These are phyloP conservation scores for Rhynchonycteris naso DNA, from an alignment of 2,797 vertebrate genomes.

Conservation along the genomic window DNA sequence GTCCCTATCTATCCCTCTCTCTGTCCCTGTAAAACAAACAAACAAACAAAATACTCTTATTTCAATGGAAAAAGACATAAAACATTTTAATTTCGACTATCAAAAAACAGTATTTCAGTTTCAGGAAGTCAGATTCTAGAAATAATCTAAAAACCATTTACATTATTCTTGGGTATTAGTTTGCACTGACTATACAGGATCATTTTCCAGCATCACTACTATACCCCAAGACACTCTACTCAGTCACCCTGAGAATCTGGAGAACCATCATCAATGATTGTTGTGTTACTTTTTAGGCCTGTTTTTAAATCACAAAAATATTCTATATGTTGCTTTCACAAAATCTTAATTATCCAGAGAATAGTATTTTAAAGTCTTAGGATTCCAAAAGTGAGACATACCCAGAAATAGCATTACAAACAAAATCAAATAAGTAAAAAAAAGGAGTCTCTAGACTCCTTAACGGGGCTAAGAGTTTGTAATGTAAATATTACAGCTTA, in stretches of 20 bases:
- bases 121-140: neutral
- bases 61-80: slow-evolving; percentile 13
- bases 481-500: neutral
- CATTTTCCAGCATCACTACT: neutral
- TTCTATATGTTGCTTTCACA: slow-evolving; percentile 6
- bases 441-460: neutral
- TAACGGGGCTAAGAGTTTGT: neutral
- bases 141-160: slow-evolving; percentile 15
- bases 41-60: too few species aligned
- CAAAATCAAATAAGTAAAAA: neutral
- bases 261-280: neutral
- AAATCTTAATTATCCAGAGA: slow-evolving; percentile 22
- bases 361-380: neutral
- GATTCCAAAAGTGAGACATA: neutral
- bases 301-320: slow-evolving; percentile 43
- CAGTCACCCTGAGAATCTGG: neutral
- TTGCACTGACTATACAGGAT: neutral
- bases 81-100: slow-evolving; percentile 9
- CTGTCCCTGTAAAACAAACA: too few species aligned
- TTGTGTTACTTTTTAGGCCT: neutral
- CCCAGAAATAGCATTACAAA: slow-evolving; percentile 38
- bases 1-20: too few species aligned
- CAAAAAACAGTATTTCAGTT: neutral
- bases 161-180: neutral
- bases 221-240: neutral